Base-by-base conservation (phyloP, 2,113 vertebrate genomes). In the Corythoichthys intestinalis region DNA sequence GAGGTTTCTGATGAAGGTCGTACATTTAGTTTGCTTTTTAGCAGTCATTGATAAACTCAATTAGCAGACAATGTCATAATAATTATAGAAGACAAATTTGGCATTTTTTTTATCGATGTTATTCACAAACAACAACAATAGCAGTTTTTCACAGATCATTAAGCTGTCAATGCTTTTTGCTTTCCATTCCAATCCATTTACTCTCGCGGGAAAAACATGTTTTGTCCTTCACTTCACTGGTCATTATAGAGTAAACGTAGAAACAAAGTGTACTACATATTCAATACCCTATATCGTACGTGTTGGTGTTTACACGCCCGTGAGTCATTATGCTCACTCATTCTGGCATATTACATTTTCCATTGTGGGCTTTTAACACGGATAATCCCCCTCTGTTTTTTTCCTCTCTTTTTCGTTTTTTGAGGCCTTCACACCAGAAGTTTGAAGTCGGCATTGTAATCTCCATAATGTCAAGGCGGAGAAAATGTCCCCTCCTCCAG, bases 401-500 rank as follows among this genome's bases (percentile, higher is more conserved):
- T n/a, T 6, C 13, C 57, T 4, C 5, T 9, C 37, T 44, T 78
- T 77, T 76, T 80, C 78, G 63, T 81, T 78, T 81, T 66, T 66
- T 66, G 68, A 59, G 75, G n/a, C 77, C 64, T 64, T 66, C 76
- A 72, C 86, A 67, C 76, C 70, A 74, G 76, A 74, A 88, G 84
- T 79, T 71, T 79, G 79, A 76, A 83, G 74, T 77, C 78, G 74
- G 84, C 74, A 74, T 86, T 85, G 80, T 88, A 80, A 85, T 83
- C 56, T 54, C 73, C 69, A 78, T 80, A 78, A 76, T 80, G 74
- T 78, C 86, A 88, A 83, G 80, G 76, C 81, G 63, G 80, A 84
- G 77, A 89, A 83, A 88, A 88, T 85, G 85, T 87, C 70, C 79
- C 41, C 72, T 76, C 83, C 71, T 70, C 77, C 64, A 85, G 78